These are phyloP conservation scores for Nothobranchius kuhntae DNA, from an alignment of 2,113 vertebrate genomes.

Conservation along the genomic window DNA sequence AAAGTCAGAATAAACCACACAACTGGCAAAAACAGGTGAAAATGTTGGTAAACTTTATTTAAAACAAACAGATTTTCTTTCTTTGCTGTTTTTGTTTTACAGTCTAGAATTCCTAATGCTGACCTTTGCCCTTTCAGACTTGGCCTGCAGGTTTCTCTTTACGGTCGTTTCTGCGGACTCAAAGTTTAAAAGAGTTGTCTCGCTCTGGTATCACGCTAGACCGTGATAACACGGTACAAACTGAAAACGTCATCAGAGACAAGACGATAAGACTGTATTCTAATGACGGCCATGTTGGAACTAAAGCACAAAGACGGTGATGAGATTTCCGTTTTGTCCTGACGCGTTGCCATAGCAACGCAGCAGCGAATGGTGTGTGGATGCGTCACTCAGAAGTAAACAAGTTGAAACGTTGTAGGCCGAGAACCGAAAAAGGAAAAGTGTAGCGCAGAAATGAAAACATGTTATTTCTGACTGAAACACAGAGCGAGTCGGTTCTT, in stretches of 20 bases:
- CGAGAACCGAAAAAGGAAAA: neutral
- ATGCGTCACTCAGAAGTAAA: constrained; percentile 11
- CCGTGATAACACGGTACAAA: constrained; percentile 13
- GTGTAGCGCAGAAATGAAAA: too few relatives aligned
- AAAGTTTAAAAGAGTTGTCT: constrained; percentile 36
- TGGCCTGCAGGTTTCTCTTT: constrained; percentile 8
- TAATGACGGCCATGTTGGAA: neutral
- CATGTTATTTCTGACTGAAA: too few relatives aligned
- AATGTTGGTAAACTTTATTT: too few relatives aligned
- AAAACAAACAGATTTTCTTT: too few relatives aligned
- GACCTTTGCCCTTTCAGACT: constrained; percentile 41
- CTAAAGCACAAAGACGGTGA: neutral
- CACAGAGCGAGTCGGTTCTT: too few relatives aligned
- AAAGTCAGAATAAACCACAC: neutral
- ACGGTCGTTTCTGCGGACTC: constrained; percentile 10
- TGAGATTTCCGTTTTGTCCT: neutral
- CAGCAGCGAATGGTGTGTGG: neutral
- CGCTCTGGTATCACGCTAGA: constrained; percentile 20
- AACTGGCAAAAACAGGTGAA: too few relatives aligned
- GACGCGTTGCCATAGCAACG: neutral
- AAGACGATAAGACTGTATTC: neutral
- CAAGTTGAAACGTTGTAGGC: constrained; percentile 6
- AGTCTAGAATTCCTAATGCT: neutral
- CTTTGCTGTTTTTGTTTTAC: neutral
- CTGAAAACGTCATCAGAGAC: neutral